phyloP scores from a whole-genome alignment of 2,797 vertebrate genomes.

The Gymnocypris eckloni region DNA sequence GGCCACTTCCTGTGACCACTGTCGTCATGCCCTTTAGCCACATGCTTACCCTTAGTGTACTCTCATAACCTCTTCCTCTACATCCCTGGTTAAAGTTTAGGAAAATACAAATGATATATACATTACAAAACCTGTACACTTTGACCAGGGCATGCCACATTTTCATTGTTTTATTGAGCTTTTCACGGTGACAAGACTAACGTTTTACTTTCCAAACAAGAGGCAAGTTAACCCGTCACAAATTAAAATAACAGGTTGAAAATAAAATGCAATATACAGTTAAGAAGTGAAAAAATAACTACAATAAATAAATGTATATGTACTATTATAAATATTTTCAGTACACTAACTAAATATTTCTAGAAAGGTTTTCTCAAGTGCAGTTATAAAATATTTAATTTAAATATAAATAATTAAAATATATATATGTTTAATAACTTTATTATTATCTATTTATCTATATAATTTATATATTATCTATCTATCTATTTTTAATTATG shows the following conservation, averaged over 20 bases:
- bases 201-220: background rate
- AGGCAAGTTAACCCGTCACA: background rate
- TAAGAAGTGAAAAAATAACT: background rate
- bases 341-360: background rate
- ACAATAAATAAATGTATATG: background rate
- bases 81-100: background rate
- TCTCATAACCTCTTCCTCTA: conserved; percentile 7
- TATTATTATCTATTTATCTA: no score
- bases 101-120: background rate
- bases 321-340: background rate
- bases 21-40: conserved; percentile 6
- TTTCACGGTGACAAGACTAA: background rate
- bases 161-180: background rate
- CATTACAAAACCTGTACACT: background rate
- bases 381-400: background rate
- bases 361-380: background rate
- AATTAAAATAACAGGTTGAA: background rate
- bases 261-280: background rate
- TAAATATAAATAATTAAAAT: background rate
- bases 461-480: no score
- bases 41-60: background rate
- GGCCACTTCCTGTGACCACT: conserved; percentile 17
- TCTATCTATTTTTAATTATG: background rate
- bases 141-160: background rate
- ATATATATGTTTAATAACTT: background rate